A percentile compares a stretch with the other conserved stretches of the same genome.
Evolutionary conservation across 1,140 invertebrate species (phyloP).

Genomic region (Drosophila yakuba): DNA sequence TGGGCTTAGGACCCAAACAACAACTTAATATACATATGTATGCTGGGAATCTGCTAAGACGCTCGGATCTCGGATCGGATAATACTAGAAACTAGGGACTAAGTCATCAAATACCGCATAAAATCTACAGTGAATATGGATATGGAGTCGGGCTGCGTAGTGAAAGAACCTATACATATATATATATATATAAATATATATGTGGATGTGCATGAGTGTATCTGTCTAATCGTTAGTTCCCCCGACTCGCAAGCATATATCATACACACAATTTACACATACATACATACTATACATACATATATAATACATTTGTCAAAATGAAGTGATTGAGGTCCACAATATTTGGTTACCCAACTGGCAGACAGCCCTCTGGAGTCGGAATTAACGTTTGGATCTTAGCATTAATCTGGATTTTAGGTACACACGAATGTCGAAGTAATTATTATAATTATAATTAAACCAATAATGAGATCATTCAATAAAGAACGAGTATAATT

Average conservation of each 20-base stretch:
- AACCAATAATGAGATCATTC: conserved; percentile 63
- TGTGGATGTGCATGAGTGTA: conserved; percentile 41
- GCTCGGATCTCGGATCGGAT: conserved; percentile 29
- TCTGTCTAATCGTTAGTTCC: conserved; percentile 35
- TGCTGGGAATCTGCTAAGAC: background rate
- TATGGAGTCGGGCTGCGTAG: conserved; percentile 7
- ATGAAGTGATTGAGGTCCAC: conserved; percentile 1
- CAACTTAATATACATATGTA: background rate
- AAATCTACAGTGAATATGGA: conserved; percentile 5
- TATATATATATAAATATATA: conserved; percentile 31
- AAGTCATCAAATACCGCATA: conserved; percentile 25
- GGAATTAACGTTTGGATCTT: conserved; percentile 40
- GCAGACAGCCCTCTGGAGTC: conserved; percentile 8
- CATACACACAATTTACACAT: conserved; percentile 2
- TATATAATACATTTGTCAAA: too few relatives aligned
- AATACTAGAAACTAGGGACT: conserved; percentile 39
- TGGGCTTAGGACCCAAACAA: background rate
- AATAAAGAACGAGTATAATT: conserved; percentile 77
- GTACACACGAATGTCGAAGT: conserved; percentile 47
- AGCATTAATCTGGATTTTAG: conserved; percentile 46
- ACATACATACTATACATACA: too few relatives aligned
- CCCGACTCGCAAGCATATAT: conserved; percentile 19
- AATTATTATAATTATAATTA: conserved; percentile 52
- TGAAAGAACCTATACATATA: conserved; percentile 10
- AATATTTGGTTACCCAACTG: background rate